Conservation (phyloP, 2,113 vertebrate genomes). For the Hippocampus guttulatus region DNA sequence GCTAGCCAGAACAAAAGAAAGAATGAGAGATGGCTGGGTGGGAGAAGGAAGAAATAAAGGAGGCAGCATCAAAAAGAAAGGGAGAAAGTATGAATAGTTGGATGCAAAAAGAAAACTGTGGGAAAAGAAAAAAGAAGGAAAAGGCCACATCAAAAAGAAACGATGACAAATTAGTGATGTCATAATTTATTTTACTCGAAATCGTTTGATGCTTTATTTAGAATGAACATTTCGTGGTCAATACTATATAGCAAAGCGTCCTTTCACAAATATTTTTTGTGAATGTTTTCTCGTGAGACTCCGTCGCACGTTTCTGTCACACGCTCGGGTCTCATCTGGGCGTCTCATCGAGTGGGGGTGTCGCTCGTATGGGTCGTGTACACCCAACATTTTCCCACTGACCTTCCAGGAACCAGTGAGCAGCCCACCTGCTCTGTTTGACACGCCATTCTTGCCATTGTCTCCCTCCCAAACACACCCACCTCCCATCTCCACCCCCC, state of each 20-base stretch:
- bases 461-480: slow-evolving; percentile 13
- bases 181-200: too few relatives aligned
- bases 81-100: background rate
- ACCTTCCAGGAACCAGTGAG: slow-evolving; percentile 40
- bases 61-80: background rate
- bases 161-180: too few relatives aligned
- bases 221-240: too few relatives aligned
- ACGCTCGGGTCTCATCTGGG: background rate
- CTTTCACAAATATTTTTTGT: background rate
- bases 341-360: background rate
- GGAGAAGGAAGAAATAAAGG: background rate
- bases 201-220: too few relatives aligned
- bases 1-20: background rate
- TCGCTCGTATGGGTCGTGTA: slow-evolving; percentile 23
- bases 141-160: too few relatives aligned
- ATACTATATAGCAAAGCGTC: too few relatives aligned
- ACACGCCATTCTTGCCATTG: slow-evolving; percentile 59
- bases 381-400: slow-evolving; percentile 64
- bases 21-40: background rate
- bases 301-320: background rate
- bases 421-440: slow-evolving; percentile 67
- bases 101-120: background rate
- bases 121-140: too few relatives aligned
- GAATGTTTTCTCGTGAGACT: background rate
- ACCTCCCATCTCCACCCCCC: too few relatives aligned